Evolutionary conservation across 92 coral and sea anemone species (phyloP).

Genomic region (Actinostola sp.): DNA sequence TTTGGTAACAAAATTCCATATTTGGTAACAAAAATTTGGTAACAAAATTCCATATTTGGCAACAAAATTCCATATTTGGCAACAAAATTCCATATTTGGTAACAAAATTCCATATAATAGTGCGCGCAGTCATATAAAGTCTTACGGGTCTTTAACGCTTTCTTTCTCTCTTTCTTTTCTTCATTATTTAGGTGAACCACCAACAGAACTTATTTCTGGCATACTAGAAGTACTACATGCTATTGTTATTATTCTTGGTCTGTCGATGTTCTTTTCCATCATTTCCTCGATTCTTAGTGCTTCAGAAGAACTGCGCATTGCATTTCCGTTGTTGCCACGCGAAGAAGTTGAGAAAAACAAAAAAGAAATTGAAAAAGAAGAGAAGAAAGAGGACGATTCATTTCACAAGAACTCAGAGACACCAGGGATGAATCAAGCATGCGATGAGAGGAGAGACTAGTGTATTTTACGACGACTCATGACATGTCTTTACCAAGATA

Average conservation of each 20-base stretch:
- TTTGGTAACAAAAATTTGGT: no score
- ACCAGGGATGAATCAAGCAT: no score
- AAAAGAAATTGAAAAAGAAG: neutral
- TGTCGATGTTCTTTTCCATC: slow-evolving; percentile 90
- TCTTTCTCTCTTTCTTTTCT: neutral
- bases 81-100: no score
- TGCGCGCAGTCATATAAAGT: neutral
- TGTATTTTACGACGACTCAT: no score
- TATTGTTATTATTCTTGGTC: slow-evolving; percentile 78
- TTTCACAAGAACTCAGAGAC: no score
- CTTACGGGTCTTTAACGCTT: neutral
- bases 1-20: no score
- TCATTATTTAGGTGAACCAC: slow-evolving; percentile 74
- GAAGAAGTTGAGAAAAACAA: slow-evolving; percentile 10
- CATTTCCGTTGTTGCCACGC: slow-evolving; percentile 80
- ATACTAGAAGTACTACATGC: slow-evolving; percentile 81
- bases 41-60: no score
- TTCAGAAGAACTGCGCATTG: slow-evolving; percentile 78
- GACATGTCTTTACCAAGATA: no score
- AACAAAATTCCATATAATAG: neutral
- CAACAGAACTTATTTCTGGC: slow-evolving; percentile 44
- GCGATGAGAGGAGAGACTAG: no score
- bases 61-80: no score
- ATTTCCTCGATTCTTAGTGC: slow-evolving; percentile 84
- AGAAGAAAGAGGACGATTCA: neutral